A percentile compares a stretch with the other conserved stretches of the same genome.
Conservation (phyloP, 30 jellyfish, hydroid and myxozoan genomes). For the Aurelia sp. region DNA sequence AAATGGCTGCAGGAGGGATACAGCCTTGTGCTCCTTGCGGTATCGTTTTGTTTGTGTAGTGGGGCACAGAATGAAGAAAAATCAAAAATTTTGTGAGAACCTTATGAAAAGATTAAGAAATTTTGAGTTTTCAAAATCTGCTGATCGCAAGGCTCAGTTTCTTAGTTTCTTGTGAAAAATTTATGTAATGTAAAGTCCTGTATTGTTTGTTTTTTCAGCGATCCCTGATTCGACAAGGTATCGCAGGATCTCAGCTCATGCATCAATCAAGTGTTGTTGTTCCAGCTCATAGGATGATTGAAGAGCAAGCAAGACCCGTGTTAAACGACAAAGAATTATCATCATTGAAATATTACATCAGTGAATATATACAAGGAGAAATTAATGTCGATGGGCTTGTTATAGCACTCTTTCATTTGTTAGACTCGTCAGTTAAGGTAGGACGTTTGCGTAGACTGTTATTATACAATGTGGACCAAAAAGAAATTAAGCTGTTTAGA, state of each 20-base stretch:
- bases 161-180: no score
- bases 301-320: slow-evolving; percentile 71
- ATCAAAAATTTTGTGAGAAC: no score
- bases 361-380: slow-evolving; percentile 71
- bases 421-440: slow-evolving; percentile 86
- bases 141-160: no score
- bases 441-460: background rate
- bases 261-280: slow-evolving; percentile 87
- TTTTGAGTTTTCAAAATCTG: no score
- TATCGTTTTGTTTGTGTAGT: no score
- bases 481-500: no score
- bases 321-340: slow-evolving; percentile 73
- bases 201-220: slow-evolving; percentile 43
- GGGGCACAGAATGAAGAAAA: no score
- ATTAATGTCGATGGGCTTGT: slow-evolving; percentile 83
- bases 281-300: slow-evolving; percentile 67
- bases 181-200: background rate
- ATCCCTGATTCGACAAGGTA: slow-evolving; percentile 83
- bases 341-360: slow-evolving; percentile 77
- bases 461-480: no score
- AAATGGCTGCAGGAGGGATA: no score
- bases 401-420: slow-evolving; percentile 63
- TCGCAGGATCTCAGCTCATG: slow-evolving; percentile 87
- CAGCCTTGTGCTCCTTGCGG: no score
- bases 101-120: no score